Evolutionary conservation across 2,888 invertebrate species (phyloP).

Genomic region (Lasioglossum villosulum): DNA sequence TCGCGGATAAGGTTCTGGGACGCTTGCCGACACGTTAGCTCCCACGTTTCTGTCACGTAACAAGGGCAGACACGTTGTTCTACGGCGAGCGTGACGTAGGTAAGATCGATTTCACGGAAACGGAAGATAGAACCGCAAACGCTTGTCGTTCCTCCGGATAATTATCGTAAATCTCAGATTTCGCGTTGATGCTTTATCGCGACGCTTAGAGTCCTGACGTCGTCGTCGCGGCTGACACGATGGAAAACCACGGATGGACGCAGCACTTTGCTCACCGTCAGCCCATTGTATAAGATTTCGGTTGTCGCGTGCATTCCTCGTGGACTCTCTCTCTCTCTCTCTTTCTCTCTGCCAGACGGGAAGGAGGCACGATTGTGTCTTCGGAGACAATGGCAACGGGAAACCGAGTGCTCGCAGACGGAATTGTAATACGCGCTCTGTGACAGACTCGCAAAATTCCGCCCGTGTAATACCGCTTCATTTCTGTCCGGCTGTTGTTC

Average conservation of each 20-base stretch:
- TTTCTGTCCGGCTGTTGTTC: background rate
- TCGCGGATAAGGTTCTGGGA: background rate
- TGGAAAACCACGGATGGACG: conserved; percentile 34
- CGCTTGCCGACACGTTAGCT: background rate
- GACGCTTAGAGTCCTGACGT: conserved; percentile 16
- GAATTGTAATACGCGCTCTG: background rate
- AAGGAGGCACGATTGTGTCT: background rate
- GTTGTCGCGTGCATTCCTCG: conserved; percentile 27
- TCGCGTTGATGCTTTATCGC: conserved; percentile 32
- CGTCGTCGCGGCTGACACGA: conserved; percentile 50
- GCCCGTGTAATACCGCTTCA: background rate
- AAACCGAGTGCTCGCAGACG: background rate
- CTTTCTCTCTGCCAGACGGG: background rate
- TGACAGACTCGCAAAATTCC: conserved; percentile 1
- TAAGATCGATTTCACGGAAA: conserved; percentile 5
- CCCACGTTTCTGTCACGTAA: conserved; percentile 1
- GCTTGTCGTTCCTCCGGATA: conserved; percentile 18
- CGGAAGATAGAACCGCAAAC: conserved; percentile 9
- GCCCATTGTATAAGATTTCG: conserved; percentile 34
- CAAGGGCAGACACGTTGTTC: background rate
- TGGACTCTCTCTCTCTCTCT: background rate
- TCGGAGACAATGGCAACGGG: background rate
- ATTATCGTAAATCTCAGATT: conserved; percentile 46
- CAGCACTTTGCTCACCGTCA: conserved; percentile 25
- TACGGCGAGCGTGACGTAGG: background rate